Evolutionary conservation across 2,113 vertebrate species (phyloP), one percentile per base, ranked within the genome.

Genomic region (Lathamus discolor): DNA sequence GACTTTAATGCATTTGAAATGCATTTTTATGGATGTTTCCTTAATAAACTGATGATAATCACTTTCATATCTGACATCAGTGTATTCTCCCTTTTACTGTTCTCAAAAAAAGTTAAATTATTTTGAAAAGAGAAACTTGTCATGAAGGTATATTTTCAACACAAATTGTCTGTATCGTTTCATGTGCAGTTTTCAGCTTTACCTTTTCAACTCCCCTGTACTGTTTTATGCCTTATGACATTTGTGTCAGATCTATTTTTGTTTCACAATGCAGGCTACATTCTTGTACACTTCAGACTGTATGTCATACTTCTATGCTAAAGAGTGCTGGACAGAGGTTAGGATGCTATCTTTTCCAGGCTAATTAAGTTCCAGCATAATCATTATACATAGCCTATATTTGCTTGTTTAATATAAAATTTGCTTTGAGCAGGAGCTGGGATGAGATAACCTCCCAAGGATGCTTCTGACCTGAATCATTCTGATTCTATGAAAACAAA

Each of bases 331-430:
- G 81, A 77, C 88, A 94, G 92, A 83, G 92, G 95, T 95, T 92
- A 91, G 77, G 54, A 69, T 76, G 41, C 51, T 93, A 70, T 91
- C 88, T 80, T 91, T 96, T 73, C 69, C 52, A 25, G 54, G 67
- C 77, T 95, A 95, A 96, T 95, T 95, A 95, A 91, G 54, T 87
- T 93, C 70, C 67, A 91, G 63, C 17, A 59, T 87, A 87, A 82
- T 96, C 63, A 93, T 92, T 93, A 83, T 43, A 69, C 54, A 8
- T 39, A 57, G 62, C 28, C 27, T 85, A 9, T 87, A 41, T 85
- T 95, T 96, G 54, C 49, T 93, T 79, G 37, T 80, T 88, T 72
- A 93, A 67, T 85, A 74, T 48, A 74, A 87, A 92, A 82, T 43
- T 84, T 87, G 74, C 69, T 96, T 96, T 93, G 67, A 93, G 77